Conservation (phyloP, 2,113 vertebrate genomes). For the Anas platyrhynchos region DNA sequence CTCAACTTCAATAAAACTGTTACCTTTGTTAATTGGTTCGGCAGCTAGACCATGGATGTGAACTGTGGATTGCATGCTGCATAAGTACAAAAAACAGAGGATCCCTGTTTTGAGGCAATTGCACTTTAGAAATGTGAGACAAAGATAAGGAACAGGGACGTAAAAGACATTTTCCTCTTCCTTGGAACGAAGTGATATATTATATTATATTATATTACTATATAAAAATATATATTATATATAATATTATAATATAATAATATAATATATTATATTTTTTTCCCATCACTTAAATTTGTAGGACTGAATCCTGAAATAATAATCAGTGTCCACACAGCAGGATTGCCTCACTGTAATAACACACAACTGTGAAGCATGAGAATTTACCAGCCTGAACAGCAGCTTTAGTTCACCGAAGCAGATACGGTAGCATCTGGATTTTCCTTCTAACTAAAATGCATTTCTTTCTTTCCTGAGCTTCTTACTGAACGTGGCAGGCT, state of each 20-base stretch:
- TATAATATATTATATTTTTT: no score
- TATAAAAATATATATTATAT: no score
- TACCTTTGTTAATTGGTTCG: not conserved
- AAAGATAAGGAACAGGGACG: not conserved
- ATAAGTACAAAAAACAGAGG: not conserved
- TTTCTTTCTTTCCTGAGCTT: not conserved
- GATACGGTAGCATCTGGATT: not conserved
- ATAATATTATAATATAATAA: no score
- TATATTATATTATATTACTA: no score
- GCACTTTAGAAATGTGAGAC: fast-evolving
- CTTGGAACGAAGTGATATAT: fast-evolving
- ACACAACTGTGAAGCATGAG: fast-evolving
- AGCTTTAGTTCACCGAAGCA: not conserved
- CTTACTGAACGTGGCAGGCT: not conserved
- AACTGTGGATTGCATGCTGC: not conserved
- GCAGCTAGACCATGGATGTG: not conserved
- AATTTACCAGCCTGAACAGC: not conserved
- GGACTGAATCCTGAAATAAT: fast-evolving
- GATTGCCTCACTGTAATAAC: fast-evolving
- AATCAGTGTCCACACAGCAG: not conserved
- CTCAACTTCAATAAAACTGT: not conserved
- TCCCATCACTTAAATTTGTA: not conserved
- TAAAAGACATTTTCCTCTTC: not conserved
- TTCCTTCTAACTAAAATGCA: not conserved
- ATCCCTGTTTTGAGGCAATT: not conserved